These are phyloP conservation scores for Heliopora coerulea DNA, from an alignment of 92 coral and sea anemone species.

Conservation along the genomic window DNA sequence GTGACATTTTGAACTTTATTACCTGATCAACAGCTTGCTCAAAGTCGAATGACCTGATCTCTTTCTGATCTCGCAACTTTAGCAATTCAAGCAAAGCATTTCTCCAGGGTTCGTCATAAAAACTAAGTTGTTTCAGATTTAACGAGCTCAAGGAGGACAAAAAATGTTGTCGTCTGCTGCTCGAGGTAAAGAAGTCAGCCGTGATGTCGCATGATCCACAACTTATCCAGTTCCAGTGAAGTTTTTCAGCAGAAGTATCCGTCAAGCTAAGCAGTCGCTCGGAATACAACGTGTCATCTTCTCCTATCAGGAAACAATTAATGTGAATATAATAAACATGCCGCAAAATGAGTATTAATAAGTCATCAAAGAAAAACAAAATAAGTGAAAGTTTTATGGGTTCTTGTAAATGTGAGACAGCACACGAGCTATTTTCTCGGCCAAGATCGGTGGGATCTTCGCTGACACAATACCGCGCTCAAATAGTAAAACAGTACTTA, in stretches of 20 bases:
- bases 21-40: constrained; percentile 42
- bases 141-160: constrained; percentile 67
- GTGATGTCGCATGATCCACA: constrained; percentile 87
- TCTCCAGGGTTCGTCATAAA: constrained; percentile 79
- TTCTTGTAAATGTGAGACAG: too few relatives aligned
- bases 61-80: constrained; percentile 65
- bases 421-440: too few relatives aligned
- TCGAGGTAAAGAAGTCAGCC: constrained; percentile 68
- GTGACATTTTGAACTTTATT: background rate
- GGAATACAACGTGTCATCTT: constrained; percentile 24
- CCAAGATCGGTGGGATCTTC: too few relatives aligned
- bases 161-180: constrained; percentile 51
- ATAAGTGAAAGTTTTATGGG: too few relatives aligned
- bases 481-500: too few relatives aligned
- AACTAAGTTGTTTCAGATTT: constrained; percentile 65
- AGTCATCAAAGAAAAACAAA: too few relatives aligned
- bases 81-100: constrained; percentile 60
- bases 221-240: constrained; percentile 71
- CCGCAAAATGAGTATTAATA: background rate
- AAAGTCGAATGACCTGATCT: constrained; percentile 9
- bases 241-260: background rate
- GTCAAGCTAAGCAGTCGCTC: constrained; percentile 27
- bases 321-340: background rate
- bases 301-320: background rate
- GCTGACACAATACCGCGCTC: too few relatives aligned